phyloP scores from a whole-genome alignment of 2,888 invertebrate species.

The Heliconius cydno region DNA sequence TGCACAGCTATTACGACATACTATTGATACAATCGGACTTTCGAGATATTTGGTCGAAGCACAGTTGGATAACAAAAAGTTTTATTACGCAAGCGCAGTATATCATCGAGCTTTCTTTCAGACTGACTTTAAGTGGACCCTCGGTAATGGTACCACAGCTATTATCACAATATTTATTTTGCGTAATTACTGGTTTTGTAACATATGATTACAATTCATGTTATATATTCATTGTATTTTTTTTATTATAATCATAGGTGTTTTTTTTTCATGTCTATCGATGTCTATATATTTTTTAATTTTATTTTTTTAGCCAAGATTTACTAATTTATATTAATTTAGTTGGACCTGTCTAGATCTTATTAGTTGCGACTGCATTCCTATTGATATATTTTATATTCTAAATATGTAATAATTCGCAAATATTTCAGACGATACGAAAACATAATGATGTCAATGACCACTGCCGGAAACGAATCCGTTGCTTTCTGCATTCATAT shows the following conservation, averaged over 20 bases:
- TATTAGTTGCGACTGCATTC: not conserved
- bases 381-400: not conserved
- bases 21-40: slow-evolving; percentile 69
- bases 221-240: slow-evolving; percentile 4
- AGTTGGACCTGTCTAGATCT: not conserved
- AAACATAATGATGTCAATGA: slow-evolving; percentile 42
- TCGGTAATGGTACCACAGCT: slow-evolving; percentile 39
- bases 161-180: slow-evolving; percentile 48
- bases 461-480: slow-evolving; percentile 52
- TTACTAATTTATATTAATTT: not conserved
- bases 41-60: slow-evolving; percentile 73
- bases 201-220: slow-evolving; percentile 33
- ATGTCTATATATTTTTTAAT: not conserved
- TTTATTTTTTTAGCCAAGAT: too few species aligned
- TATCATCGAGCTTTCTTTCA: slow-evolving; percentile 64
- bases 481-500: slow-evolving; percentile 45
- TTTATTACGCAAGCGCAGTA: slow-evolving; percentile 67
- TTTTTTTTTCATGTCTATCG: not conserved
- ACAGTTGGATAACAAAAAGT: slow-evolving; percentile 65
- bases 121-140: slow-evolving; percentile 29
- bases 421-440: slow-evolving; percentile 7
- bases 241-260: not conserved
- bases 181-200: slow-evolving; percentile 45
- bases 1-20: slow-evolving; percentile 69
- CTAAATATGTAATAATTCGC: not conserved